These are phyloP conservation scores for Merodon equestris DNA, from an alignment of 2,888 invertebrate genomes.

Conservation along the genomic window DNA sequence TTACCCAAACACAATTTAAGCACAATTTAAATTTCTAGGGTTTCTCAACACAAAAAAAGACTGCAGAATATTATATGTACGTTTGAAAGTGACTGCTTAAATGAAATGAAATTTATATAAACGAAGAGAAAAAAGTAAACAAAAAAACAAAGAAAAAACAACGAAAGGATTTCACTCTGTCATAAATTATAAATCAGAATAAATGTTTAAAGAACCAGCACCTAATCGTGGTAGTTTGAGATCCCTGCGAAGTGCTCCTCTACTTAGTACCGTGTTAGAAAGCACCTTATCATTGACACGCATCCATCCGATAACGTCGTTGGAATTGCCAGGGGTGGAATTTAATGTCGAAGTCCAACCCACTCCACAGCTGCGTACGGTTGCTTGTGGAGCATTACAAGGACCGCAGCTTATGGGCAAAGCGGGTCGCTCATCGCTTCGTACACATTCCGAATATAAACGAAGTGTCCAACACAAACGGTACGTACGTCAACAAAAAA, in stretches of 20 bases:
- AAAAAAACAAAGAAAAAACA: constrained; percentile 4
- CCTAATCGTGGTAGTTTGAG: constrained; percentile 79
- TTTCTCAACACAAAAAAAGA: no score
- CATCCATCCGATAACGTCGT: constrained; percentile 78
- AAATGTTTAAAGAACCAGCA: constrained; percentile 79
- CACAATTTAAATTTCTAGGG: no score
- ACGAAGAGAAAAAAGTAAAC: constrained; percentile 1
- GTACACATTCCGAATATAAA: constrained; percentile 74
- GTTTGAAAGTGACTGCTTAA: not conserved
- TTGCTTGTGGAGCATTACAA: constrained; percentile 72
- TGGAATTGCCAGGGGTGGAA: constrained; percentile 78
- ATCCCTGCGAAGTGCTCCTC: constrained; percentile 79
- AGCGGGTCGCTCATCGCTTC: constrained; percentile 74
- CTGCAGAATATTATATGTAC: not conserved
- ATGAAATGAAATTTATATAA: no score
- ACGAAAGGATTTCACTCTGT: not conserved
- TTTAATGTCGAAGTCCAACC: constrained; percentile 76
- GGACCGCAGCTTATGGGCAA: constrained; percentile 73
- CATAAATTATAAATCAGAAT: constrained; percentile 68
- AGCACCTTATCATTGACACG: constrained; percentile 78
- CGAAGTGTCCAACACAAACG: constrained; percentile 78
- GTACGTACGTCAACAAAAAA: constrained; percentile 72
- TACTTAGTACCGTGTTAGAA: constrained; percentile 79
- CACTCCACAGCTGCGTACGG: constrained; percentile 70
- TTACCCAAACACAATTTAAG: no score